phyloP scores from a whole-genome alignment of 2,888 invertebrate species.

The Eutolmus rufibarbis region DNA sequence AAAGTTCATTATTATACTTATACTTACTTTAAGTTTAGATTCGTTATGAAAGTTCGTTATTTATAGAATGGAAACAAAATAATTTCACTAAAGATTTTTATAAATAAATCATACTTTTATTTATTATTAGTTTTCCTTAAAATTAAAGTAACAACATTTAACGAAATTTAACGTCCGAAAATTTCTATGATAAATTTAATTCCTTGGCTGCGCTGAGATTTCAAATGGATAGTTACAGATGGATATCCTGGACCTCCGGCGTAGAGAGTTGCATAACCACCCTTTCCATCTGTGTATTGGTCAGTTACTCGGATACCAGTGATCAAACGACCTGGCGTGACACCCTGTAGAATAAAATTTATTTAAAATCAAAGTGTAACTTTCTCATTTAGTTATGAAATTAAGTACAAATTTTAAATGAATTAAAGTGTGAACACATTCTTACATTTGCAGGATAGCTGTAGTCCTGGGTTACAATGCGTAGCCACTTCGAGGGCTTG shows the following conservation, averaged over 20 bases:
- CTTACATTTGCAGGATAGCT: constrained; percentile 45
- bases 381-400: too few species aligned
- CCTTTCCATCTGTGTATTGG: constrained; percentile 58
- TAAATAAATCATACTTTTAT: neutral
- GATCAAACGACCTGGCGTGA: neutral
- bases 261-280: constrained; percentile 59
- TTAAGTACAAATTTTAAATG: neutral
- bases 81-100: neutral
- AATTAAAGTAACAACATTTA: neutral
- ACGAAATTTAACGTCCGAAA: constrained; percentile 53
- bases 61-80: too few species aligned
- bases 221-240: constrained; percentile 60
- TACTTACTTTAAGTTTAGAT: too few species aligned
- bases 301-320: constrained; percentile 8
- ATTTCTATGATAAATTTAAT: constrained; percentile 63
- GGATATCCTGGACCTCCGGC: constrained; percentile 60
- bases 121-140: neutral
- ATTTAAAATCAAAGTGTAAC: neutral
- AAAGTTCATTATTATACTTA: too few species aligned
- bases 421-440: neutral
- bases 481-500: constrained; percentile 53
- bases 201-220: constrained; percentile 62
- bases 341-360: neutral
- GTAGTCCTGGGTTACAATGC: constrained; percentile 51
- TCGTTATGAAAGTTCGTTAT: too few species aligned